phyloP scores from a whole-genome alignment of 1,140 invertebrate species.

The Anoplolepis gracilipes region DNA sequence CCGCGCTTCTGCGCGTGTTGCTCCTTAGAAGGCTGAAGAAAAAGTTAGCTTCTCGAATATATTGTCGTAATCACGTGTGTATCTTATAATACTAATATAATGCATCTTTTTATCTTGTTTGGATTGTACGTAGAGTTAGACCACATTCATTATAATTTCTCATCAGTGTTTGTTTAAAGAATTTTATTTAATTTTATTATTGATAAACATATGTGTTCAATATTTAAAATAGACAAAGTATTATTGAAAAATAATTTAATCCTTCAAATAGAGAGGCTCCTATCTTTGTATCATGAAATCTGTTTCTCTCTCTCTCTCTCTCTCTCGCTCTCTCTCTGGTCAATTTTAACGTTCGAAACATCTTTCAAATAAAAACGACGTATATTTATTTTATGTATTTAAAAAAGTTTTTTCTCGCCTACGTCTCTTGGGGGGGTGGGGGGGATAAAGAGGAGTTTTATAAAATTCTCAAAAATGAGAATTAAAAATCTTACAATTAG shows the following conservation, averaged over 20 bases:
- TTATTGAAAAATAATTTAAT: too few species aligned
- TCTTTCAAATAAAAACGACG: not conserved
- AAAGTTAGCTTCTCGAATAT: conserved; percentile 24
- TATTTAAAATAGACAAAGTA: too few species aligned
- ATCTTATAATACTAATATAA: conserved; percentile 1
- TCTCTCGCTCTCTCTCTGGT: not conserved
- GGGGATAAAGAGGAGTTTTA: too few species aligned
- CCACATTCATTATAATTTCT: not conserved
- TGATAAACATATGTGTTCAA: too few species aligned
- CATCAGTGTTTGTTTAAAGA: not conserved
- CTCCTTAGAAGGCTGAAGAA: conserved; percentile 17
- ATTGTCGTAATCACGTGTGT: not conserved
- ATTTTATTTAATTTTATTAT: not conserved
- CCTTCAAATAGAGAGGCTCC: not conserved
- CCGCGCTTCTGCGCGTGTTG: not conserved
- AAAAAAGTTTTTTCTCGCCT: too few species aligned
- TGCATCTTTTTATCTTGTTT: not conserved
- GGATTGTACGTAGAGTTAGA: not conserved
- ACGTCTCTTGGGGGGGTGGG: too few species aligned
- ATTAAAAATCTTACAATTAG: too few species aligned
- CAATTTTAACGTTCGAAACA: not conserved
- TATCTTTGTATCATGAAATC: not conserved
- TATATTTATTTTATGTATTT: not conserved
- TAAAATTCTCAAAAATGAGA: too few species aligned
- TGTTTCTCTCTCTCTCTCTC: not conserved